Percentiles rank a stretch among this genome's conserved stretches.
Conservation (phyloP, 2,888 invertebrate species). For the Euzetes globulus region DNA sequence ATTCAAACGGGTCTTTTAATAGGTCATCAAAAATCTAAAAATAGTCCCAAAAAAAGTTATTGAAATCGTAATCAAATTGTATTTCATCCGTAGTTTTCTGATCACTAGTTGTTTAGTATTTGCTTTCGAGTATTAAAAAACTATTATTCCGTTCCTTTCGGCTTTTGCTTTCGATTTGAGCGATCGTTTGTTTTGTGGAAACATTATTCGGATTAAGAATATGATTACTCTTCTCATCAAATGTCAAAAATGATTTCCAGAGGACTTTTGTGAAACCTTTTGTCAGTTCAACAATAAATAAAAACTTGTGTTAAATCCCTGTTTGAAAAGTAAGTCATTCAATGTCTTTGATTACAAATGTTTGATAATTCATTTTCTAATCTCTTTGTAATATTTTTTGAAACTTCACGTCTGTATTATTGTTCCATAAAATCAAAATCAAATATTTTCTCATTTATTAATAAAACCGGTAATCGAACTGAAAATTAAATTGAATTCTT, state of each 20-base stretch:
- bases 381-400: no score
- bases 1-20: conserved; percentile 19
- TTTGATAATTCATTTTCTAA: no score
- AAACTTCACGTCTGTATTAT: no score
- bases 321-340: no score
- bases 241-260: no score
- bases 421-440: not conserved
- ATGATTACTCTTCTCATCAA: no score
- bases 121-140: not conserved
- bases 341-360: no score
- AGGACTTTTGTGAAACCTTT: no score
- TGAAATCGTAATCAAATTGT: not conserved
- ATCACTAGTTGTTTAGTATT: not conserved
- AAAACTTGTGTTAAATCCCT: no score
- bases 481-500: not conserved
- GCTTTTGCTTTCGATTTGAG: conserved; percentile 13
- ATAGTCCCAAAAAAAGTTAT: not conserved
- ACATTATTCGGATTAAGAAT: no score
- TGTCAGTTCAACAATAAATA: no score
- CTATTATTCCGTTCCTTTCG: not conserved
- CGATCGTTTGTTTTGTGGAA: not conserved
- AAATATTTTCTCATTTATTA: not conserved
- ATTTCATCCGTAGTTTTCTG: conserved; percentile 2
- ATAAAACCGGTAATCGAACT: not conserved
- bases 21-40: conserved; percentile 11